These are phyloP conservation scores for Hirundichthys speculiger DNA, from an alignment of 2,113 vertebrate genomes.

Conservation along the genomic window DNA sequence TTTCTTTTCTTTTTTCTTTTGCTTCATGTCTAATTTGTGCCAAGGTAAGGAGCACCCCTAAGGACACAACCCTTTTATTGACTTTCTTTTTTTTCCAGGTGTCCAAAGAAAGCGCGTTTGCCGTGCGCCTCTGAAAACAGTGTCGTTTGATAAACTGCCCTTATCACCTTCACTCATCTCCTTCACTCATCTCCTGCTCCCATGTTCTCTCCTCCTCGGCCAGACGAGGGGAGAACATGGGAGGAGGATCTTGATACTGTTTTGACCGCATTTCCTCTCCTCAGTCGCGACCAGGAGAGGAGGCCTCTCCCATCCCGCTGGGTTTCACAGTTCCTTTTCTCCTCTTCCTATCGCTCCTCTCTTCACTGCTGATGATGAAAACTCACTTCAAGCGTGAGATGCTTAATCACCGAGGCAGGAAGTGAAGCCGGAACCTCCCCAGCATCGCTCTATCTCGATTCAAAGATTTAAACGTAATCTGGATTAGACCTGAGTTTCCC, in stretches of 20 bases:
- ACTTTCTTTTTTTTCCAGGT: constrained; percentile 51
- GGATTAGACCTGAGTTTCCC: too few relatives aligned
- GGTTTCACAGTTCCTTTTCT: constrained; percentile 15
- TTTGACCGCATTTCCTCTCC: constrained; percentile 60
- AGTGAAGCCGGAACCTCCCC: background rate
- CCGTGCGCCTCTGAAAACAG: constrained; percentile 1
- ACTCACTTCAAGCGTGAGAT: constrained; percentile 21
- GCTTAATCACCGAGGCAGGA: background rate
- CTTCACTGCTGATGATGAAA: constrained; percentile 25
- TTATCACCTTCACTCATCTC: constrained; percentile 1
- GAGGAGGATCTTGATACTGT: constrained; percentile 34
- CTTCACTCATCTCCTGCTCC: constrained; percentile 16
- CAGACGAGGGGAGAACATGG: constrained; percentile 21
- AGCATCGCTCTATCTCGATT: background rate
- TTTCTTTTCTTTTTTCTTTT: constrained; percentile 73
- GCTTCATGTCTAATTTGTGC: constrained; percentile 81
- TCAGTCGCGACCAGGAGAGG: constrained; percentile 38
- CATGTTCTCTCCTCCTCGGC: constrained; percentile 19
- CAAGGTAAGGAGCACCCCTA: constrained; percentile 82
- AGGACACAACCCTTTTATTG: too few relatives aligned
- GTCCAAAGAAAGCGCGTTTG: constrained; percentile 23
- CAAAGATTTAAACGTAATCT: too few relatives aligned
- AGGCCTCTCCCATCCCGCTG: constrained; percentile 22
- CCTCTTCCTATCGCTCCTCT: constrained; percentile 2
- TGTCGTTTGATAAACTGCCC: constrained; percentile 1